Conservation (phyloP, 2,888 invertebrate species). For the Leuctra nigra region DNA sequence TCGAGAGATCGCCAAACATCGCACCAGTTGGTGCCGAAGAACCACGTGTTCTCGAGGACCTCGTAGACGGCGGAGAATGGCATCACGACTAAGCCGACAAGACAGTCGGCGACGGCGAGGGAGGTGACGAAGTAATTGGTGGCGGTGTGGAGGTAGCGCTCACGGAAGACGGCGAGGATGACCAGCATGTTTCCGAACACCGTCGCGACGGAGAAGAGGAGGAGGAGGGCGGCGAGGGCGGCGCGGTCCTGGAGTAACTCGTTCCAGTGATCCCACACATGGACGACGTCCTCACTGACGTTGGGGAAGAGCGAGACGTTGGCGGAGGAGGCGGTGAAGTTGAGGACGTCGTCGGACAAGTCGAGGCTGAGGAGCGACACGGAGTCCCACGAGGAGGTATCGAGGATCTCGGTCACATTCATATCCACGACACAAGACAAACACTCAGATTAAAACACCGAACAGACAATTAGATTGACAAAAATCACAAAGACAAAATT, state of each 20-base stretch:
- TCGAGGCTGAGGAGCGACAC: not conserved
- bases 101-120: constrained; percentile 90
- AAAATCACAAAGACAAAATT: too few relatives aligned
- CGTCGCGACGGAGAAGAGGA: constrained; percentile 84
- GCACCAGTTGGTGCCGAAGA: constrained; percentile 93
- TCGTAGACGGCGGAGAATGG: constrained; percentile 92
- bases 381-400: not conserved
- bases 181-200: constrained; percentile 94
- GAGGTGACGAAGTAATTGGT: constrained; percentile 98
- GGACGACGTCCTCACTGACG: constrained; percentile 23
- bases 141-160: constrained; percentile 90
- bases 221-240: constrained; percentile 69
- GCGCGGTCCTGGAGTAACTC: constrained; percentile 62
- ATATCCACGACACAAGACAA: not conserved
- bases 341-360: not conserved
- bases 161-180: constrained; percentile 86
- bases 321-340: not conserved
- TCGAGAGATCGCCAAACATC: constrained; percentile 97
- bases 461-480: too few relatives aligned
- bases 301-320: not conserved
- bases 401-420: not conserved
- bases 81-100: constrained; percentile 96
- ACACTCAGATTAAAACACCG: not conserved
- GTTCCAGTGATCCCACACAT: constrained; percentile 43
- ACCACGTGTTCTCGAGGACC: constrained; percentile 84